phyloP scores from a whole-genome alignment of 2,888 invertebrate genomes.

The Lysandra coridon region DNA sequence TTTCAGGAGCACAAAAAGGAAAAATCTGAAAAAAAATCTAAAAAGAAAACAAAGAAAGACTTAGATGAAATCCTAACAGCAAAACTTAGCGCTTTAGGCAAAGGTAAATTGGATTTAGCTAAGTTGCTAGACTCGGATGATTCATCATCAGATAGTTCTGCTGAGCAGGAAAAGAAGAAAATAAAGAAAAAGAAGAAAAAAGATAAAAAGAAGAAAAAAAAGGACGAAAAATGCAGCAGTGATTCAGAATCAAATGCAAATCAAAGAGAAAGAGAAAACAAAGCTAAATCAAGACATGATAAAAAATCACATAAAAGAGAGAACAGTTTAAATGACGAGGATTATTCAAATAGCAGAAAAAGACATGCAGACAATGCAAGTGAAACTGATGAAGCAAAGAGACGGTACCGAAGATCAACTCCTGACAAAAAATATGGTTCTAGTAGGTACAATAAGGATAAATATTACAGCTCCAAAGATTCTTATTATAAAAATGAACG shows the following conservation, averaged over 20 bases:
- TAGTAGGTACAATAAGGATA: not conserved
- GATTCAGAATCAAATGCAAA: conserved; percentile 42
- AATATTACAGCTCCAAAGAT: not conserved
- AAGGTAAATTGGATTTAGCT: conserved; percentile 61
- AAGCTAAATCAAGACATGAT: conserved; percentile 46
- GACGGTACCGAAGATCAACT: not conserved
- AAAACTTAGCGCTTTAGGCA: conserved; percentile 84
- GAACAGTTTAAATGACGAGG: conserved; percentile 27
- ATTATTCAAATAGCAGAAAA: conserved; percentile 27
- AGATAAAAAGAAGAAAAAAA: conserved; percentile 52
- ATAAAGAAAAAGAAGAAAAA: conserved; percentile 56
- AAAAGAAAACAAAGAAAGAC: conserved; percentile 69
- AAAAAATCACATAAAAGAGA: conserved; percentile 26
- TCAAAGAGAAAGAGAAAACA: conserved; percentile 48
- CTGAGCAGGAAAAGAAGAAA: conserved; percentile 47
- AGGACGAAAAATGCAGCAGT: conserved; percentile 35
- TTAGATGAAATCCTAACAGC: conserved; percentile 85
- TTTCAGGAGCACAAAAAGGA: conserved; percentile 64
- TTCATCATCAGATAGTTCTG: conserved; percentile 54
- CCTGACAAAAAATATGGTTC: not conserved
- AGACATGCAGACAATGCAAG: not conserved
- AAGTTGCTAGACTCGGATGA: conserved; percentile 61
- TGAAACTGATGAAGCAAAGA: not conserved
- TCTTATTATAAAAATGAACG: conserved; percentile 32
- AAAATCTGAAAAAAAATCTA: conserved; percentile 72